Conservation (phyloP, 2,113 vertebrate species). For the Podilymbus podiceps region DNA sequence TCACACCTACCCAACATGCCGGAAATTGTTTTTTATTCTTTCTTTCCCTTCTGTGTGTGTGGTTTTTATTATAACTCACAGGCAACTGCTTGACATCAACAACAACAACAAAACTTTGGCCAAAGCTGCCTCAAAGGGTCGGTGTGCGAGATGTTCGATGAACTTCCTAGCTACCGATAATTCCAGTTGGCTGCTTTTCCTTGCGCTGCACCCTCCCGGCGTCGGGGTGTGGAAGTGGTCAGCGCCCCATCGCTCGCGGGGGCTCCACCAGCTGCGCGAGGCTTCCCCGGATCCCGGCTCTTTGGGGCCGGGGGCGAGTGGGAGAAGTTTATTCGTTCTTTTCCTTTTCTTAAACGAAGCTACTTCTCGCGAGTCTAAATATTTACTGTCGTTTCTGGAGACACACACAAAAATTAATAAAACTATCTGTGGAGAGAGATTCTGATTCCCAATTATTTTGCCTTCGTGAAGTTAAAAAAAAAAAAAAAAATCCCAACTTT, state of each 20-base stretch:
- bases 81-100: background rate
- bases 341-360: background rate
- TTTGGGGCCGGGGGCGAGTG: accelerated
- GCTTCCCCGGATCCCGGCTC: background rate
- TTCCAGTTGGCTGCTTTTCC: constrained; percentile 48
- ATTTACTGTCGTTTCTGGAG: background rate
- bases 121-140: background rate
- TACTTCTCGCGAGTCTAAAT: constrained; percentile 21
- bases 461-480: background rate
- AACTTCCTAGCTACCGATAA: constrained; percentile 22
- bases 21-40: background rate
- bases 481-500: constrained; percentile 32
- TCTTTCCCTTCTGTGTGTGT: background rate
- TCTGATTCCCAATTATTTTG: constrained; percentile 33
- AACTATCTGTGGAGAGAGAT: background rate
- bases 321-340: background rate
- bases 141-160: background rate
- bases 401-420: constrained; percentile 26
- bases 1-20: background rate
- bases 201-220: background rate
- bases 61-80: background rate
- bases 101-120: background rate
- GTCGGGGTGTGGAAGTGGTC: background rate
- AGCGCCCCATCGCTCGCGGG: background rate
- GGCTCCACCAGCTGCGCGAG: constrained; percentile 5